These are phyloP conservation scores for Marcusenius ussheri DNA, from an alignment of 2,113 vertebrate genomes.

Conservation along the genomic window DNA sequence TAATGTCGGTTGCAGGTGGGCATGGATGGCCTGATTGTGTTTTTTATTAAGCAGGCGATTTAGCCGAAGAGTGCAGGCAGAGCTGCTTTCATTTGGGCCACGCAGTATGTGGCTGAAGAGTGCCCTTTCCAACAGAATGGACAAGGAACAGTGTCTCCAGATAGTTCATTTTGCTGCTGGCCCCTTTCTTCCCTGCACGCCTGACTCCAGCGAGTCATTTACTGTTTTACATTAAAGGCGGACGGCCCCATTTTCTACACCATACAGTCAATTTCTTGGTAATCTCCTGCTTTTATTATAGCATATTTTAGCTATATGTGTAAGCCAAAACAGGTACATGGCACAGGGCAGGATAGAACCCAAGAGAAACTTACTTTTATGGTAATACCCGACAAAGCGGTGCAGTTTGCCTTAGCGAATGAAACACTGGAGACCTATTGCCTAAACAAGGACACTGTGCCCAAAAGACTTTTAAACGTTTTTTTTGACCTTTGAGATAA, in stretches of 20 bases:
- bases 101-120: slow-evolving; percentile 47
- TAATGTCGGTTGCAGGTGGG: slow-evolving; percentile 51
- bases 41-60: slow-evolving; percentile 63
- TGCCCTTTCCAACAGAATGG: slow-evolving; percentile 64
- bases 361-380: not conserved
- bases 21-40: slow-evolving; percentile 51
- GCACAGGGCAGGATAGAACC: not conserved
- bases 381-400: not conserved
- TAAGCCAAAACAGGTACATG: not conserved
- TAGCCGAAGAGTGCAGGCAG: slow-evolving; percentile 56
- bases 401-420: not conserved
- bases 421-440: not conserved
- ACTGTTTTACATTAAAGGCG: not conserved
- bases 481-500: not conserved
- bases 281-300: not conserved
- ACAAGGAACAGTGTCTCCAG: slow-evolving; percentile 43
- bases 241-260: not conserved
- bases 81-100: slow-evolving; percentile 61
- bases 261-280: not conserved
- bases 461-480: not conserved
- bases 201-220: not conserved
- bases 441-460: slow-evolving; percentile 1
- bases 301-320: not conserved
- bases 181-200: not conserved
- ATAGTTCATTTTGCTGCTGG: slow-evolving; percentile 39